A percentile compares a stretch with the other conserved stretches of the same genome.
phyloP scores from a whole-genome alignment of 2,797 vertebrate genomes.

The Garrulus glandarius region DNA sequence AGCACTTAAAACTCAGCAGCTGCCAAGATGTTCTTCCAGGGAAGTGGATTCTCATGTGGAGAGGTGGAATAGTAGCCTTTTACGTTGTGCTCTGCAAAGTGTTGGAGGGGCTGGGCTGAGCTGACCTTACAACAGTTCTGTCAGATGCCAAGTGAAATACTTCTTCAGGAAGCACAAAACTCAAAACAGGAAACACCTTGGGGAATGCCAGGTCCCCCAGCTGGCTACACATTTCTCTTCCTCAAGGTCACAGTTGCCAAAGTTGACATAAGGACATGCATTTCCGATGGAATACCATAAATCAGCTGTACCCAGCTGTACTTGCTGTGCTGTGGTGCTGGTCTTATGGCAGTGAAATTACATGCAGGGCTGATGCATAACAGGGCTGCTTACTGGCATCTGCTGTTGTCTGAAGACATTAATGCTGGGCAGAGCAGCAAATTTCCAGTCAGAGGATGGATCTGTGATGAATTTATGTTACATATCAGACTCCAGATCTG shows the following conservation, averaged over 20 bases:
- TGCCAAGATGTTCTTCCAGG: background rate
- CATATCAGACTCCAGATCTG: background rate
- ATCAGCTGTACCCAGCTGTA: background rate
- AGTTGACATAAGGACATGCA: background rate
- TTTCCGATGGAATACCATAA: background rate
- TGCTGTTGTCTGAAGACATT: background rate
- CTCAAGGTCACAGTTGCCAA: background rate
- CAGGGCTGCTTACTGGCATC: slow-evolving; percentile 23
- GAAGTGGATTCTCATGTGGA: rapidly evolving
- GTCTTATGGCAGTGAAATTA: background rate
- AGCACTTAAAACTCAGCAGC: background rate
- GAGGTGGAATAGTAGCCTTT: background rate
- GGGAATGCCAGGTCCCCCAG: background rate
- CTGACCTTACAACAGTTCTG: background rate
- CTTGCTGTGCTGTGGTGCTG: background rate
- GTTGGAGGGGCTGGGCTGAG: background rate
- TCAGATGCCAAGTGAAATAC: background rate
- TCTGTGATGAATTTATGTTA: background rate
- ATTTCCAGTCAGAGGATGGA: background rate
- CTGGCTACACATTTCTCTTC: background rate
- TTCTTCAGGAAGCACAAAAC: background rate
- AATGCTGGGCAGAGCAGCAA: background rate
- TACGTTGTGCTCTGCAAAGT: background rate
- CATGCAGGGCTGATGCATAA: background rate
- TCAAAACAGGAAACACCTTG: background rate